Base-by-base conservation (phyloP, 2,888 invertebrate genomes). In the Zele albiditarsus region DNA sequence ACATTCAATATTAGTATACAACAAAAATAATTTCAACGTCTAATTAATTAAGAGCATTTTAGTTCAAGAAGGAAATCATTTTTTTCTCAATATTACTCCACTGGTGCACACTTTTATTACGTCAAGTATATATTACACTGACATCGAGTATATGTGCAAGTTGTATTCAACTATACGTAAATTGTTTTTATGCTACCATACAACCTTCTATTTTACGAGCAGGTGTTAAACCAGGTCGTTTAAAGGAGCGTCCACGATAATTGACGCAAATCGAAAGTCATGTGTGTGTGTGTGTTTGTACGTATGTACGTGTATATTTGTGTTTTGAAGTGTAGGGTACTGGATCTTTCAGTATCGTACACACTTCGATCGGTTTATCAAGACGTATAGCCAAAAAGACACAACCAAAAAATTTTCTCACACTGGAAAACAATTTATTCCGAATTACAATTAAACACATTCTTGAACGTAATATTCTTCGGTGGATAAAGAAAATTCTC, bases 261-360 rank as follows among this genome's bases (percentile, higher is more conserved):
- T 70, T 70, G 70, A 70, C 70, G 38, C 38, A 70, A 70, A 70
- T 70, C 60, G 70, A 70, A 60, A 58, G 58, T 25, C 16, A n/a
- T 20, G 16, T 38, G 38, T 58, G 33, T 38, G 20, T 31, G 28
- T 31, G 12, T 5, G 27, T 27, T 33, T 63, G n/a, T 31, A 31
- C n/a, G n/a, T n/a, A n/a, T n/a, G n/a, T 33, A 16, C 20, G 31
- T 16, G 33, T 53, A 20, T 53, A 20, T 20, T 5, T 8, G 20
- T n/a, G 5, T 42, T 33, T n/a, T n/a, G n/a, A 33, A 14, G 46
- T 14, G n/a, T n/a, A 14, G 46, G 4, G n/a, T 46, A 46, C 16
- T 1, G 46, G n/a, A 4, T n/a, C n/a, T 3, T 2, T 46, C 16
- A 46, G n/a, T n/a, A 46, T 46, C n/a, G 46, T 46, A 16, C n/a